A percentile compares a stretch with the other conserved stretches of the same genome.
These are phyloP conservation scores for Hirudinaria manillensis DNA, from an alignment of 2,888 invertebrate species.

Conservation along the genomic window DNA sequence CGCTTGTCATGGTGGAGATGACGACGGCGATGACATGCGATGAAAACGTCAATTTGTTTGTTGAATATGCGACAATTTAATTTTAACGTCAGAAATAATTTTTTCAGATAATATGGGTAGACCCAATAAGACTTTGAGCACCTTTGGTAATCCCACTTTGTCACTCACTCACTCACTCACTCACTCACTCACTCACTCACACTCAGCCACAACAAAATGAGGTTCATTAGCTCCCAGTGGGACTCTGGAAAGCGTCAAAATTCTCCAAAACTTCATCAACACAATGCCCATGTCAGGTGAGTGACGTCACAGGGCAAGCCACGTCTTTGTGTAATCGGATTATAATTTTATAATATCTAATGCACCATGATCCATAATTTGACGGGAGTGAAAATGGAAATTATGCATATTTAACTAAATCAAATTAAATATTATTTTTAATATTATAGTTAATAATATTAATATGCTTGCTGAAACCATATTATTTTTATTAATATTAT, in stretches of 20 bases:
- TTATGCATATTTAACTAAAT: too few relatives aligned
- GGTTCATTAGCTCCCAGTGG: constrained; percentile 15
- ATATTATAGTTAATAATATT: background rate
- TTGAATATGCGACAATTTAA: background rate
- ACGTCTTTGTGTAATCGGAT: background rate
- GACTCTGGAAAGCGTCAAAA: constrained; percentile 6
- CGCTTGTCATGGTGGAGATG: background rate
- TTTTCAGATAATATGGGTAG: background rate
- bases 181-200: constrained; percentile 4
- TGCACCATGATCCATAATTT: too few relatives aligned
- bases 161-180: background rate
- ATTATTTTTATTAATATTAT: background rate
- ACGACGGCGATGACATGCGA: background rate
- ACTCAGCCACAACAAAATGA: background rate
- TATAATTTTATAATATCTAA: background rate
- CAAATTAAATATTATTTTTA: background rate
- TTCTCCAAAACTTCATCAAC: background rate
- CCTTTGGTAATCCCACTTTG: background rate
- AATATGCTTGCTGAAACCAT: too few relatives aligned
- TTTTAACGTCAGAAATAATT: too few relatives aligned
- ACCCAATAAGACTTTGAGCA: too few relatives aligned
- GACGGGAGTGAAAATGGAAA: too few relatives aligned
- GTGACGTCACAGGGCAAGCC: constrained; percentile 3
- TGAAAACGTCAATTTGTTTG: background rate
- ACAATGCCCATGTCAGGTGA: constrained; percentile 14